Evolutionary conservation across 37 sponge, comb jelly and placozoan species (phyloP).

Genomic region (Hormiphora californensis): DNA sequence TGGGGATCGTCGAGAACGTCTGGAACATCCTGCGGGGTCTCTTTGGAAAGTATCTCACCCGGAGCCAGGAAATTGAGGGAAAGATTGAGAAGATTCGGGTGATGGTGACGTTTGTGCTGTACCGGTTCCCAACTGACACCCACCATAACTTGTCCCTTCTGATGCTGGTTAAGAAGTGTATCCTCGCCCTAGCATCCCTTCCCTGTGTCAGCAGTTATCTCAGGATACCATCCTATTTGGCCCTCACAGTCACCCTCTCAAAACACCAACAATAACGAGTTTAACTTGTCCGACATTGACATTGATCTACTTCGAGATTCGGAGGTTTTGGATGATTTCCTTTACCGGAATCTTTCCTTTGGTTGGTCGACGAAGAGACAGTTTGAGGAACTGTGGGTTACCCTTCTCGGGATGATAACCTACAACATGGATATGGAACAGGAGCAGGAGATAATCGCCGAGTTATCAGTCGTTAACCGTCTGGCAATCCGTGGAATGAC

Average conservation of each 20-base stretch:
- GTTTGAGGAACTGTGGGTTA: constrained; percentile 51
- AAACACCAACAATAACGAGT: neutral
- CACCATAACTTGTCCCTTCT: neutral
- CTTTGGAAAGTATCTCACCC: constrained; percentile 25
- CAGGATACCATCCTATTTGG: constrained; percentile 1
- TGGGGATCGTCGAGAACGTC: constrained; percentile 51
- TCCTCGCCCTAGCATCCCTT: constrained; percentile 10
- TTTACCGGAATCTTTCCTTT: constrained; percentile 38
- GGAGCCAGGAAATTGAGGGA: neutral
- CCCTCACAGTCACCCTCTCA: constrained; percentile 5
- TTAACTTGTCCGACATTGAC: constrained; percentile 28
- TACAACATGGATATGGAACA: neutral
- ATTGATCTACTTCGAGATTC: constrained; percentile 28
- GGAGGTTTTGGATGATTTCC: constrained; percentile 42
- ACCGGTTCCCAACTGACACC: constrained; percentile 2
- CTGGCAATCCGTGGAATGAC: constrained; percentile 36
- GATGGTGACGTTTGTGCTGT: constrained; percentile 36
- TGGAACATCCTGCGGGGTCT: constrained; percentile 2
- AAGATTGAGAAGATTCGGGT: constrained; percentile 22
- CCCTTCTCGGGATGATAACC: constrained; percentile 43
- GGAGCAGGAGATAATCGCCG: neutral
- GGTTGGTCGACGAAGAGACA: constrained; percentile 52
- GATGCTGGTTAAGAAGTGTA: constrained; percentile 26
- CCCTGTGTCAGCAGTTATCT: constrained; percentile 44
- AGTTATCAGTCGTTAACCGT: constrained; percentile 18